These are phyloP conservation scores for Onychomys arenicola DNA, from an alignment of 2,797 vertebrate species.

Conservation along the genomic window DNA sequence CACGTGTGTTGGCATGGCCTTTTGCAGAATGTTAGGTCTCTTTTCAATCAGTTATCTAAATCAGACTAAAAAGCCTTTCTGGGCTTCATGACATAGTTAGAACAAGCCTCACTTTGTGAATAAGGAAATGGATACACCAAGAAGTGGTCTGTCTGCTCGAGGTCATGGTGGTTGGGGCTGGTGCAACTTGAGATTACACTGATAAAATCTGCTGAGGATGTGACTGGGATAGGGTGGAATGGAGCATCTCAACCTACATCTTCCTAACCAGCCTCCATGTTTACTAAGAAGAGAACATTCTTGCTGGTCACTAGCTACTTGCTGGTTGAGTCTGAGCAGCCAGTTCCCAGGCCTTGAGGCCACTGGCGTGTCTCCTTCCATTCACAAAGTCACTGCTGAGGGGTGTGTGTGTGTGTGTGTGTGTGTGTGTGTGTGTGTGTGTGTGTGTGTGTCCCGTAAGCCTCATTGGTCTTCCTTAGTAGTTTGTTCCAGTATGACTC, in stretches of 20 bases:
- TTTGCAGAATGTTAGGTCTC: neutral
- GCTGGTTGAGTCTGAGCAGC: neutral
- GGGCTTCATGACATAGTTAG: neutral
- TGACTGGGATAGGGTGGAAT: neutral
- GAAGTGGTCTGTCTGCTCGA: neutral
- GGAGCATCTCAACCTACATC: no score
- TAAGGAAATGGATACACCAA: neutral
- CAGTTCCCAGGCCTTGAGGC: neutral
- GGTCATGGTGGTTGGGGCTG: neutral
- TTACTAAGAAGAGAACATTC: neutral
- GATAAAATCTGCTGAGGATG: neutral
- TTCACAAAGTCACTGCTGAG: neutral
- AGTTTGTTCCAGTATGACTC: neutral
- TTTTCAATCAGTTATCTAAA: neutral
- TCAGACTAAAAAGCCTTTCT: neutral
- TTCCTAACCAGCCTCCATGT: neutral
- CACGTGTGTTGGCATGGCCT: neutral
- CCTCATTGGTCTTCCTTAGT: neutral
- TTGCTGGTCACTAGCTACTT: neutral
- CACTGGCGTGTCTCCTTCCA: fast-evolving
- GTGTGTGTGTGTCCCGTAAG: no score
- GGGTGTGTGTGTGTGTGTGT: neutral
- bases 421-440: no score
- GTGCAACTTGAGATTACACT: neutral
- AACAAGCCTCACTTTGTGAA: neutral